These are phyloP conservation scores for Strigamia crassipes DNA, from an alignment of 2,888 invertebrate genomes.

Conservation along the genomic window DNA sequence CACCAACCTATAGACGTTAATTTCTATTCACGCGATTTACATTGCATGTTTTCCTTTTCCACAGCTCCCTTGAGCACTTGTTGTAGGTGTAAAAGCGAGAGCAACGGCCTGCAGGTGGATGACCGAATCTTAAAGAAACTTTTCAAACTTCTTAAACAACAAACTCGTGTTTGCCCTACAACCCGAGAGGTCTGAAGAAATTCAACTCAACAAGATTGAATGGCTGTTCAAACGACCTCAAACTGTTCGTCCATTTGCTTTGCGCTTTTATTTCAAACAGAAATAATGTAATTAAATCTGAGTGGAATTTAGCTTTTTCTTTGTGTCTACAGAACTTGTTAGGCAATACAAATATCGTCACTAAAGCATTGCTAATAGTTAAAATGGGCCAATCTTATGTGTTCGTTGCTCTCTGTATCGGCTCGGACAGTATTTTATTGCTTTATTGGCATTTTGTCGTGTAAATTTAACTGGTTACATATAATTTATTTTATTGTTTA, in stretches of 20 bases:
- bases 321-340: not conserved
- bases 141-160: constrained; percentile 30
- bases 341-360: not conserved
- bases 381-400: constrained; percentile 3
- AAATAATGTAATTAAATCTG: not conserved
- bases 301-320: not conserved
- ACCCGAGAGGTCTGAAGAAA: constrained; percentile 3
- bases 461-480: not conserved
- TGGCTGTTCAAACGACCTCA: not conserved
- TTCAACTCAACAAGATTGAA: not conserved
- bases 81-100: constrained; percentile 12
- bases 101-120: constrained; percentile 42
- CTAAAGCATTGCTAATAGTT: not conserved
- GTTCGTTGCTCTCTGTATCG: not conserved
- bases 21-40: not conserved
- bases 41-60: not conserved
- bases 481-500: not conserved
- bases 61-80: not conserved
- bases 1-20: not conserved
- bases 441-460: constrained; percentile 17
- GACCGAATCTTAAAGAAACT: constrained; percentile 27
- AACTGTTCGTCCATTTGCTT: not conserved
- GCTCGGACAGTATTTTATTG: not conserved
- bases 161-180: constrained; percentile 28
- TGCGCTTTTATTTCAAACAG: not conserved